These are phyloP conservation scores for Pectinophora gossypiella DNA, from an alignment of 1,140 invertebrate genomes.

Conservation along the genomic window DNA sequence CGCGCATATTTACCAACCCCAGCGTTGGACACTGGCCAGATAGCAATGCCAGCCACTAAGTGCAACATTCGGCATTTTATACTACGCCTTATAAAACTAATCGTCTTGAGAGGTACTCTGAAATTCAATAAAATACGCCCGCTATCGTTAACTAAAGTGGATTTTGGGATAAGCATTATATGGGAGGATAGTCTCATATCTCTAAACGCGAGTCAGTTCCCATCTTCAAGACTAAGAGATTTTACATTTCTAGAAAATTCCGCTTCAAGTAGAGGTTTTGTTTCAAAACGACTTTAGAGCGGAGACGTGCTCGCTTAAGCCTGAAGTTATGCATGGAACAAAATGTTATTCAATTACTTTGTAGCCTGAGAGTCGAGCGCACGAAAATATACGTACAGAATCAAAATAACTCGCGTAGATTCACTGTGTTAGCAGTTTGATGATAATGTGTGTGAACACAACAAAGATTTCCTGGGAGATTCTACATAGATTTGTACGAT, in stretches of 20 bases:
- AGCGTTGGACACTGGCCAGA: slow-evolving; percentile 9
- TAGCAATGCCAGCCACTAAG: slow-evolving; percentile 11
- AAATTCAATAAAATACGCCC: slow-evolving; percentile 5
- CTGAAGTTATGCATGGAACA: too few species aligned
- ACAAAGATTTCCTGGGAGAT: too few species aligned
- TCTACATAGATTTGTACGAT: too few species aligned
- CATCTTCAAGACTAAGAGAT: background rate
- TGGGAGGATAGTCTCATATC: background rate
- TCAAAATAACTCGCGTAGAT: too few species aligned
- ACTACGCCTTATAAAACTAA: slow-evolving; percentile 12
- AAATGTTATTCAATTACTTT: too few species aligned
- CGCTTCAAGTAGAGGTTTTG: background rate
- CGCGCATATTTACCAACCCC: slow-evolving; percentile 5
- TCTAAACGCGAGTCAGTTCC: background rate
- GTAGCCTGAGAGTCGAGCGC: too few species aligned
- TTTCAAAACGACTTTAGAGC: background rate
- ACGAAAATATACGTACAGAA: too few species aligned
- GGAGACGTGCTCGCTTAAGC: too few species aligned
- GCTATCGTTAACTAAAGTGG: background rate
- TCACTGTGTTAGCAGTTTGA: too few species aligned
- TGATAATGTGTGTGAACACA: too few species aligned
- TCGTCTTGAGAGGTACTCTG: slow-evolving; percentile 7
- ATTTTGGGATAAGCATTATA: background rate
- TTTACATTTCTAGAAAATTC: background rate
- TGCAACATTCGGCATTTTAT: slow-evolving; percentile 6